Evolutionary conservation across 2,113 vertebrate species (phyloP).

Genomic region (Symphodus melops): DNA sequence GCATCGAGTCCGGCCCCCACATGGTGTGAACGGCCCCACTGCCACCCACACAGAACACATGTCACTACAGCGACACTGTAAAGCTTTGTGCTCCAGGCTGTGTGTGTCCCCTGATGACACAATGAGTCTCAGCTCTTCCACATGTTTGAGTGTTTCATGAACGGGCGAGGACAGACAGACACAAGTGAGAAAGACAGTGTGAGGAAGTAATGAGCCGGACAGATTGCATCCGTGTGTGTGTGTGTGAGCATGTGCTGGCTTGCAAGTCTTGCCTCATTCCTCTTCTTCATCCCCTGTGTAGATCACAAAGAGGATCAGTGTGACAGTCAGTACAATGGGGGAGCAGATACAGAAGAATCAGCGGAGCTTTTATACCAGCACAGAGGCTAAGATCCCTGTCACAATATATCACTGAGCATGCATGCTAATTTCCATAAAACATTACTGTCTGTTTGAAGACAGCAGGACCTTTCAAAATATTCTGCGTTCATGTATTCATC

Average conservation of each 20-base stretch:
- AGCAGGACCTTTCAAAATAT: constrained; percentile 11
- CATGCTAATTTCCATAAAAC: constrained; percentile 47
- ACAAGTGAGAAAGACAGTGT: constrained; percentile 17
- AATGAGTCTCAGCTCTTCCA: neutral
- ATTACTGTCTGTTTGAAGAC: constrained; percentile 33
- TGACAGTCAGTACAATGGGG: constrained; percentile 60
- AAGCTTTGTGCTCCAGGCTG: constrained; percentile 32
- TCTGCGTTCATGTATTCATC: constrained; percentile 35
- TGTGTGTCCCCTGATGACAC: constrained; percentile 21
- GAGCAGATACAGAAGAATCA: constrained; percentile 39
- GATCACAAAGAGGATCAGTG: constrained; percentile 54
- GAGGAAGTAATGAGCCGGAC: constrained; percentile 22
- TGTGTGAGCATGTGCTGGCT: neutral
- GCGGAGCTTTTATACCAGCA: constrained; percentile 31
- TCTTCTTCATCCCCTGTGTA: constrained; percentile 13
- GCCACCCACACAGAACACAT: constrained; percentile 10
- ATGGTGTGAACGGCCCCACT: neutral
- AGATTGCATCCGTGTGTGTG: neutral
- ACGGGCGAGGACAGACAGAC: neutral
- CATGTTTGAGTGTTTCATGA: constrained; percentile 1
- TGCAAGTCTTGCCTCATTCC: constrained; percentile 22
- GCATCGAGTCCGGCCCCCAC: neutral
- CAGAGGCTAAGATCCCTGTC: constrained; percentile 38
- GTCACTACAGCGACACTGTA: constrained; percentile 2
- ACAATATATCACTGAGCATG: constrained; percentile 31